Conservation (phyloP, 1,140 invertebrate genomes). For the Planococcus citri region DNA sequence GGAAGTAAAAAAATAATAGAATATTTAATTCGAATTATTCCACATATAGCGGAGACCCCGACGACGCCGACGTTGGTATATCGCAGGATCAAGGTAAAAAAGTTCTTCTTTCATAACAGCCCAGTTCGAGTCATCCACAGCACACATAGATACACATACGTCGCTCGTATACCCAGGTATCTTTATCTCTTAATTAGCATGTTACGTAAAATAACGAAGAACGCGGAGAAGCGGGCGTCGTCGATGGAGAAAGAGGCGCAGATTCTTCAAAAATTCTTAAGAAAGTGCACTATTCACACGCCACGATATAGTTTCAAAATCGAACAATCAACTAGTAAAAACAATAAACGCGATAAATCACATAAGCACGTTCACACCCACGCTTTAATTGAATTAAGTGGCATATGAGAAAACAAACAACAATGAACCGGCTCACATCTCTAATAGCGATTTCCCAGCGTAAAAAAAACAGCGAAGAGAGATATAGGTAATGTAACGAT, state of each 20-base stretch:
- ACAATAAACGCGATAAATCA: constrained; percentile 1
- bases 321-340: neutral
- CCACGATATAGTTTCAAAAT: neutral
- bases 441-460: neutral
- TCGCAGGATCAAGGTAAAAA: no score
- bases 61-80: no score
- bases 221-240: no score
- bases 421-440: neutral
- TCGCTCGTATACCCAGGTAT: no score
- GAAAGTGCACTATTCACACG: neutral
- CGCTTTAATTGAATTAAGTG: constrained; percentile 7
- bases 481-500: neutral
- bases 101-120: no score
- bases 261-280: neutral
- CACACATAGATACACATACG: no score
- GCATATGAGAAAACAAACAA: constrained; percentile 7
- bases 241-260: neutral
- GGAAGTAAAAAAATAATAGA: neutral
- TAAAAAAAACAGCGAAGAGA: neutral
- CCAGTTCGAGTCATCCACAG: no score
- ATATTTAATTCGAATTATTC: neutral
- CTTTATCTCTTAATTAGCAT: no score
- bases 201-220: no score
- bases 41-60: no score
- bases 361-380: constrained; percentile 1